phyloP scores from a whole-genome alignment of 1,140 invertebrate genomes.

The Solenopsis fugax region DNA sequence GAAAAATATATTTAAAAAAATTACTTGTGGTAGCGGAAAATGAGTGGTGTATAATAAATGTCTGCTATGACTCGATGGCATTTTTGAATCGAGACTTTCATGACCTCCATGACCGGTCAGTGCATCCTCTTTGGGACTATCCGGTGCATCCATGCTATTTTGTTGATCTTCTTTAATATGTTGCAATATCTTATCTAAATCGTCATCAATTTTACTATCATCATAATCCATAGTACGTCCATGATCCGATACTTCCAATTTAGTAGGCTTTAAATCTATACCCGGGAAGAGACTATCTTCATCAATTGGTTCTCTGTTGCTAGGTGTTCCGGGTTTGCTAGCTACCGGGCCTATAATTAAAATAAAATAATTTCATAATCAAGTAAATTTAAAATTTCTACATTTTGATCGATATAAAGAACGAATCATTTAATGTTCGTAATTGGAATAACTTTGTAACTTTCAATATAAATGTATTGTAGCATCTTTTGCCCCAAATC shows the following conservation, averaged over 20 bases:
- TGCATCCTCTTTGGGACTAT: slow-evolving; percentile 92
- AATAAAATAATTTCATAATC: slow-evolving; percentile 28
- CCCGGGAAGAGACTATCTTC: slow-evolving; percentile 90
- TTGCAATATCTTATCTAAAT: slow-evolving; percentile 95
- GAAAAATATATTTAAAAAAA: slow-evolving; percentile 43
- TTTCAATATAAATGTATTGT: slow-evolving; percentile 8
- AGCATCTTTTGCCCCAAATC: background rate
- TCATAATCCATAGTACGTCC: slow-evolving; percentile 91
- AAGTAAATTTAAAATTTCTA: slow-evolving; percentile 6
- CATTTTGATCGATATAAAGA: background rate
- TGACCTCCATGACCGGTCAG: slow-evolving; percentile 83
- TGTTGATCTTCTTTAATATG: slow-evolving; percentile 97
- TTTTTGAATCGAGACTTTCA: slow-evolving; percentile 83
- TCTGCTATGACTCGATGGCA: slow-evolving; percentile 88
- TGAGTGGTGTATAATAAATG: slow-evolving; percentile 97
- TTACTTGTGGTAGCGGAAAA: slow-evolving; percentile 94
- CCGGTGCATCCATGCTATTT: slow-evolving; percentile 94
- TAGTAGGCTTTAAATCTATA: slow-evolving; percentile 90
- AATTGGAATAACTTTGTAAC: background rate
- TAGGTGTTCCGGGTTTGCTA: slow-evolving; percentile 85
- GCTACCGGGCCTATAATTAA: slow-evolving; percentile 79
- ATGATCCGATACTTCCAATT: slow-evolving; percentile 85
- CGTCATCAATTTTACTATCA: slow-evolving; percentile 97
- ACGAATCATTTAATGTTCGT: background rate
- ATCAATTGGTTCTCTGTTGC: slow-evolving; percentile 84